phyloP scores from a whole-genome alignment of 1,140 invertebrate species.

The Drosophila albomicans region DNA sequence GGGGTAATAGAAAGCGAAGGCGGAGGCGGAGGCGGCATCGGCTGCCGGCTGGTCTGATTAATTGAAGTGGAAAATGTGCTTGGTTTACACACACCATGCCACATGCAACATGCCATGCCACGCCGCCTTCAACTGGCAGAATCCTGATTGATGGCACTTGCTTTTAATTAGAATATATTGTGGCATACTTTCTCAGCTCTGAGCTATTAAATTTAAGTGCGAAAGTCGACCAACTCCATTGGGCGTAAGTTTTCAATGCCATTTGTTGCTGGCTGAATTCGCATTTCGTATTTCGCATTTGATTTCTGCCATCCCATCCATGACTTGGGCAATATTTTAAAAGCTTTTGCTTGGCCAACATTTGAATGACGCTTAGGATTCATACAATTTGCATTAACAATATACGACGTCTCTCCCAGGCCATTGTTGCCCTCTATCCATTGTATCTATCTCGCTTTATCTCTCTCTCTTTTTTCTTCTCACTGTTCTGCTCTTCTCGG shows the following conservation, averaged over 20 bases:
- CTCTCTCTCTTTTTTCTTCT: not conserved
- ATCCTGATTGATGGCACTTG: slow-evolving; percentile 72
- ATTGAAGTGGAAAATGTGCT: slow-evolving; percentile 71
- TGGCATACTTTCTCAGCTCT: slow-evolving; percentile 44
- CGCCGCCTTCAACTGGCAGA: slow-evolving; percentile 10
- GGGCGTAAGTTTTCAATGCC: slow-evolving; percentile 40
- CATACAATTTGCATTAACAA: slow-evolving; percentile 73
- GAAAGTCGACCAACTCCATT: slow-evolving; percentile 19
- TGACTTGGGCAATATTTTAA: slow-evolving; percentile 59
- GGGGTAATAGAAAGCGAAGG: not conserved
- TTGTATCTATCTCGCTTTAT: slow-evolving; percentile 4
- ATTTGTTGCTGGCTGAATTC: not conserved
- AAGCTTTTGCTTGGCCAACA: slow-evolving; percentile 53
- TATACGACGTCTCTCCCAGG: slow-evolving; percentile 5
- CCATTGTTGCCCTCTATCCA: slow-evolving; percentile 21
- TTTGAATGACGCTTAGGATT: slow-evolving; percentile 40
- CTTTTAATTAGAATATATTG: slow-evolving; percentile 73
- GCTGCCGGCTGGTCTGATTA: slow-evolving; percentile 51
- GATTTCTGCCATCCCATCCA: slow-evolving; percentile 9
- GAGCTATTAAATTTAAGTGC: slow-evolving; percentile 61
- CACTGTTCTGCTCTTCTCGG: not conserved
- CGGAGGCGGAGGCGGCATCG: not conserved
- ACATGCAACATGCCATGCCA: not conserved
- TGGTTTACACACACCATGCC: slow-evolving; percentile 7
- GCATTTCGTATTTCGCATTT: slow-evolving; percentile 54